Evolutionary conservation across 2,113 vertebrate genomes (phyloP).

Genomic region (Nematolebias whitei): DNA sequence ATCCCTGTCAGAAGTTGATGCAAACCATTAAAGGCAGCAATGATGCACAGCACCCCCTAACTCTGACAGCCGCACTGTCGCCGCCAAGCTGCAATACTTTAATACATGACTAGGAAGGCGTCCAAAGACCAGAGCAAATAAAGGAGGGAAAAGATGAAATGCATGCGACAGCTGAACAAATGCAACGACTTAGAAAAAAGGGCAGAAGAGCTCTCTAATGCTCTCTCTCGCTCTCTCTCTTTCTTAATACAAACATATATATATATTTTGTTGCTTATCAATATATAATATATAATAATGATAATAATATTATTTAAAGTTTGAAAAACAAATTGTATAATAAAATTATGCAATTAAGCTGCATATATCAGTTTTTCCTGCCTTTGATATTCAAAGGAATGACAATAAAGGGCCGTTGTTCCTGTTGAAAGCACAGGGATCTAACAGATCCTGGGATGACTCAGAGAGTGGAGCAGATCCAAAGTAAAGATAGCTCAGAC

Average conservation of each 20-base stretch:
- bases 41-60: constrained; percentile 41
- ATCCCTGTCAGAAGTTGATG: constrained; percentile 71
- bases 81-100: constrained; percentile 68
- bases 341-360: constrained; percentile 71
- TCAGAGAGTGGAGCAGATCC: constrained; percentile 35
- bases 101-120: constrained; percentile 70
- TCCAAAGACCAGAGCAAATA: constrained; percentile 77
- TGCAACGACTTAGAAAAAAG: constrained; percentile 72
- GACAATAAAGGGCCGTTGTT: constrained; percentile 54
- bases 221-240: no score
- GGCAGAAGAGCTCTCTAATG: no score
- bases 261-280: no score
- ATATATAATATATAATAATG: no score
- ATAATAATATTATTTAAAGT: no score
- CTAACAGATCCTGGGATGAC: constrained; percentile 22
- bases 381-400: constrained; percentile 35
- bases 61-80: constrained; percentile 64
- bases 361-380: constrained; percentile 44
- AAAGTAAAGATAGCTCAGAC: constrained; percentile 50
- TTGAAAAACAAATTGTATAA: constrained; percentile 75
- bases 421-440: constrained; percentile 40
- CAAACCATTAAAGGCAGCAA: constrained; percentile 65
- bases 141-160: constrained; percentile 71
- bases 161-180: constrained; percentile 77
- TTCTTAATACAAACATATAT: no score